These are phyloP conservation scores for Drosophila ananassae DNA, from an alignment of 1,140 invertebrate genomes.

Conservation along the genomic window DNA sequence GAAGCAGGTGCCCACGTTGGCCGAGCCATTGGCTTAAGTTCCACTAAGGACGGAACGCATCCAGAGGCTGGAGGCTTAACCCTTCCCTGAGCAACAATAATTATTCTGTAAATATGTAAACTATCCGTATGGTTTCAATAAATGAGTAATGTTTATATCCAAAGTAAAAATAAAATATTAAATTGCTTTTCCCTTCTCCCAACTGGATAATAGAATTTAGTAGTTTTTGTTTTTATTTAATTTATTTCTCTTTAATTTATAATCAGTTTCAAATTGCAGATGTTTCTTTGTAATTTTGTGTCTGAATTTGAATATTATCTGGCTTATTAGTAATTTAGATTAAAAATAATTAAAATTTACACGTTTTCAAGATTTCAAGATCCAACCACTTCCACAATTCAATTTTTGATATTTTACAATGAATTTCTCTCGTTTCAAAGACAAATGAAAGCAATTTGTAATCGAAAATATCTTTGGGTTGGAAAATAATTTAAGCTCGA, in stretches of 20 bases:
- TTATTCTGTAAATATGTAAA: constrained; percentile 42
- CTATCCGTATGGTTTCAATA: constrained; percentile 32
- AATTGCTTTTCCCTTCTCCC: no score
- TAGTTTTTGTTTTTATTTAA: constrained; percentile 11
- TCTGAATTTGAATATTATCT: constrained; percentile 53
- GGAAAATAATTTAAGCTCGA: constrained; percentile 79
- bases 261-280: constrained; percentile 43
- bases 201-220: background rate
- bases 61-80: constrained; percentile 34
- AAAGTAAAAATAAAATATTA: background rate
- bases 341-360: constrained; percentile 63
- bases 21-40: constrained; percentile 28
- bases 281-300: constrained; percentile 47
- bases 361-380: constrained; percentile 58
- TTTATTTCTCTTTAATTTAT: constrained; percentile 57
- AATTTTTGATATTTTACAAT: constrained; percentile 32
- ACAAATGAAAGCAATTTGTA: constrained; percentile 6
- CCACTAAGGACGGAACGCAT: background rate
- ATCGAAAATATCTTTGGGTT: constrained; percentile 48
- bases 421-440: constrained; percentile 37
- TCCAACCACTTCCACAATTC: constrained; percentile 58
- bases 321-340: constrained; percentile 67
- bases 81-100: constrained; percentile 35
- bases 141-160: constrained; percentile 19
- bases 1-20: constrained; percentile 31